Conservation (phyloP, 2,888 invertebrate species). For the Sepiola atlantica region DNA sequence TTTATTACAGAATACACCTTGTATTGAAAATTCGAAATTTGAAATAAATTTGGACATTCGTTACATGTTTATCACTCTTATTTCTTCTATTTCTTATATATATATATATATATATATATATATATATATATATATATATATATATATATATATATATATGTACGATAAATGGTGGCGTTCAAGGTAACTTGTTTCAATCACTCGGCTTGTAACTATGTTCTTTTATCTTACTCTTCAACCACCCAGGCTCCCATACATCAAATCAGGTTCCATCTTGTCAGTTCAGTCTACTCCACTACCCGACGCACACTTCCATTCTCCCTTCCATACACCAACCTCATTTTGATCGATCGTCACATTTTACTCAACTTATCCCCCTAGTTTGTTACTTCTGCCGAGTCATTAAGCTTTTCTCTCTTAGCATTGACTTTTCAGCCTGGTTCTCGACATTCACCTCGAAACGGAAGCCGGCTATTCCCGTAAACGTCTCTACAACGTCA, state of each 20-base stretch:
- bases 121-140: background rate
- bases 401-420: conserved; percentile 2
- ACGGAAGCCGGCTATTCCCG: conserved; percentile 32
- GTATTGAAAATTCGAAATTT: too few species aligned
- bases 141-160: background rate
- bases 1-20: too few species aligned
- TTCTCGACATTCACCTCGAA: conserved; percentile 32
- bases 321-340: conserved; percentile 32
- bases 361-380: background rate
- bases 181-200: background rate
- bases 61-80: too few species aligned
- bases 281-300: background rate
- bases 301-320: background rate
- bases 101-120: too few species aligned
- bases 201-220: background rate
- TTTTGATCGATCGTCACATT: conserved; percentile 18
- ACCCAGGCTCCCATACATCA: background rate
- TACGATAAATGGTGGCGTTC: background rate
- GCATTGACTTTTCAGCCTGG: conserved; percentile 19
- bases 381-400: background rate
- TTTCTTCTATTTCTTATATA: too few species aligned
- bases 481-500: conserved; percentile 21
- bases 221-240: background rate
- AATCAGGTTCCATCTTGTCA: background rate
- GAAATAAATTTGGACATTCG: too few species aligned